Conservation (phyloP, 2,113 vertebrate species). For the Nestor notabilis region DNA sequence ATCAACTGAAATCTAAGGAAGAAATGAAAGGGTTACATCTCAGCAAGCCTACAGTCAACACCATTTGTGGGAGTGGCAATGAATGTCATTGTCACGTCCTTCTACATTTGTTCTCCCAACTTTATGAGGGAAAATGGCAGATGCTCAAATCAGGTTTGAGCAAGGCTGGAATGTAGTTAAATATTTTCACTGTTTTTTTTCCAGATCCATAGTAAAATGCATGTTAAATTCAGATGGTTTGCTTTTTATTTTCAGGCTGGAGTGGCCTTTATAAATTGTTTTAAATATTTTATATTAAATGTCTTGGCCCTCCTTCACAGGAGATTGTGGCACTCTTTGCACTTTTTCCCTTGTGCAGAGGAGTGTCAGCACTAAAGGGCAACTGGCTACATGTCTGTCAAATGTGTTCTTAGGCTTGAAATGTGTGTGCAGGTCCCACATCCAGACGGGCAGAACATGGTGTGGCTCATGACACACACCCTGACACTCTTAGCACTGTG, state of each 20-base stretch:
- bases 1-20: conserved; percentile 79
- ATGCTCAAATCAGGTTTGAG: background rate
- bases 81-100: background rate
- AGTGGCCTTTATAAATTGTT: background rate
- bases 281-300: background rate
- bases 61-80: background rate
- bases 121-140: background rate
- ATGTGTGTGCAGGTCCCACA: background rate
- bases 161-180: background rate
- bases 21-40: background rate
- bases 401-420: background rate
- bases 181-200: background rate
- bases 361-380: background rate
- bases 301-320: background rate
- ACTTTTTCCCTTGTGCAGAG: background rate
- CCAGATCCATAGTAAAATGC: background rate
- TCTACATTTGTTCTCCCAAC: background rate
- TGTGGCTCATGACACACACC: background rate
- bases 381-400: background rate
- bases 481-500: background rate
- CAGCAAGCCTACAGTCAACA: background rate
- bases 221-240: background rate
- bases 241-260: background rate
- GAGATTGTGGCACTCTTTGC: background rate
- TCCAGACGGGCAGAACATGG: background rate